Evolutionary conservation across 2,888 invertebrate genomes (phyloP).

Genomic region (Lithophane ornitopus): DNA sequence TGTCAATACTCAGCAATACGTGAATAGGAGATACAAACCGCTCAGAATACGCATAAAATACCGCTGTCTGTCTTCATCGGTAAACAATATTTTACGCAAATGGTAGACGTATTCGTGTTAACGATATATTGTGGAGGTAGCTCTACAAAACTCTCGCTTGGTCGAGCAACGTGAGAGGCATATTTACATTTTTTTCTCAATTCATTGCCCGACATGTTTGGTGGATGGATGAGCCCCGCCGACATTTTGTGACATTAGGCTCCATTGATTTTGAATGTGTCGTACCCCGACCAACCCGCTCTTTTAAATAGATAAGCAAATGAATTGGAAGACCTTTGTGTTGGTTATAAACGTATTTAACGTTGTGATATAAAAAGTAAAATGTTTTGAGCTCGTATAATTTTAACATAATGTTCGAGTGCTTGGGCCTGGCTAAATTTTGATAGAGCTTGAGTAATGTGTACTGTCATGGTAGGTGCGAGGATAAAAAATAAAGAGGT

Average conservation of each 20-base stretch:
- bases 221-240: conserved; percentile 81
- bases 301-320: conserved; percentile 89
- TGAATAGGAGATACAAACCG: conserved; percentile 43
- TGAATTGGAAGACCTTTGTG: conserved; percentile 89
- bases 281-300: conserved; percentile 81
- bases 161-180: conserved; percentile 76
- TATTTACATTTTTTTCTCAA: conserved; percentile 84
- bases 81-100: conserved; percentile 62
- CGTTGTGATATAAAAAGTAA: conserved; percentile 73
- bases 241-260: conserved; percentile 89
- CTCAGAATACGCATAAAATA: conserved; percentile 43
- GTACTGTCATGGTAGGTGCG: conserved; percentile 37
- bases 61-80: conserved; percentile 54
- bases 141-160: conserved; percentile 77
- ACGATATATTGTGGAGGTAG: conserved; percentile 60
- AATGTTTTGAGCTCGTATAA: conserved; percentile 71
- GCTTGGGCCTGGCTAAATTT: conserved; percentile 64
- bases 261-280: conserved; percentile 88
- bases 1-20: conserved; percentile 49
- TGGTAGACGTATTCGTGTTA: conserved; percentile 60
- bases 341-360: conserved; percentile 77
- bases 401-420: conserved; percentile 66
- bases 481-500: conserved; percentile 40
- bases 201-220: conserved; percentile 78
- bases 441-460: conserved; percentile 63